Base-by-base conservation (phyloP, 2,113 vertebrate species). In the Puffinus mauretanicus region DNA sequence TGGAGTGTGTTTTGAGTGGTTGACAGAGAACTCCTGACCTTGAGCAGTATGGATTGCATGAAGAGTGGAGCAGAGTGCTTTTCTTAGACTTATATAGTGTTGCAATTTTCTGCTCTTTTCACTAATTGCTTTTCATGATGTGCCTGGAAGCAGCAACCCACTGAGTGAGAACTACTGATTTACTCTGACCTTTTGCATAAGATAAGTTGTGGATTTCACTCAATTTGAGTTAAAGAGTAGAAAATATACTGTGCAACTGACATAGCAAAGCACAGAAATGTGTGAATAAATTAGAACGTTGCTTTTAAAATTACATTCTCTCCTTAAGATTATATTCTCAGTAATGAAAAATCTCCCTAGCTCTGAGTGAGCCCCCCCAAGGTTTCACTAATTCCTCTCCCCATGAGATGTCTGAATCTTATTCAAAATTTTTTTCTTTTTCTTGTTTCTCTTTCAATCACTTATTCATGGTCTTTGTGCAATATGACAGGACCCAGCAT, bases 21-120 rank as follows among this genome's bases (percentile, higher is more conserved):
- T 95, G 86, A 11, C 36, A n/a, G 52, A 47, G 79, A 58, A 58
- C 34, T n/a, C 46, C 89, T 82, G 92, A 60, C 88, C 94, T 76
- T 29, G 54, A 75, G 70, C 49, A 18, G 42, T 8, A 4, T 8
- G 57, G 8, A 46, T 3, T 46, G 38, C 1, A 0, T 1, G 30
- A 22, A 15, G 55, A 88, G 55, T 6, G 21, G 40, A 66, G 71
- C 77, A 29, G 25, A 32, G 36, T 7, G 24, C 69, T 93, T 88
- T 46, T 29, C 82, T 36, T 27, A 21, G 14, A 66, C 22, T 4
- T 30, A 11, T 30, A 24, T 4, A 27, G 47, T 6, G 38, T 60
- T 1, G 4, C 78, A 38, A 24, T 80, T 88, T 80, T 70, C 81
- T 93, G 85, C 90, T 82, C 86, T 34, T 85, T 32, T 54, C 80